A percentile compares a stretch with the other conserved stretches of the same genome.
phyloP scores from a whole-genome alignment of 2,797 vertebrate species.

The Spea hammondii region DNA sequence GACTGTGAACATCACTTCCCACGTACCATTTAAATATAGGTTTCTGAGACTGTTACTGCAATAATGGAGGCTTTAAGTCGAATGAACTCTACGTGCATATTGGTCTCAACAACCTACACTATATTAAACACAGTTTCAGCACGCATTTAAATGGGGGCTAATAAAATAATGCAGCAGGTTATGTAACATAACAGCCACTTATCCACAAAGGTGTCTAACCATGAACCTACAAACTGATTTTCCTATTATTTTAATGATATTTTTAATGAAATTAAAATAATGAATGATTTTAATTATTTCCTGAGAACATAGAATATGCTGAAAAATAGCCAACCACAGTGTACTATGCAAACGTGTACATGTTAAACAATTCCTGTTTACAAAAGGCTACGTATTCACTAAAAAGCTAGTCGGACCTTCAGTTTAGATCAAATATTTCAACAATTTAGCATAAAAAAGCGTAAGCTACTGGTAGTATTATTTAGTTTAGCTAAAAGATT shows the following conservation, averaged over 20 bases:
- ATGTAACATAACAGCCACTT: constrained; percentile 5
- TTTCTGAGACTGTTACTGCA: constrained; percentile 29
- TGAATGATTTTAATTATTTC: not conserved
- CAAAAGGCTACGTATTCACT: no score
- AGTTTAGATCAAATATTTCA: no score
- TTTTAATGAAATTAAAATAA: no score
- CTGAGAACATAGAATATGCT: not conserved
- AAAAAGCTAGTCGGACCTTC: no score
- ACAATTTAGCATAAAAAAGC: no score
- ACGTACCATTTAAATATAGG: constrained; percentile 46
- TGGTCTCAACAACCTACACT: not conserved
- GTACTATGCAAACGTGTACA: no score
- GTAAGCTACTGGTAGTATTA: no score
- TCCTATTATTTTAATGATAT: not conserved
- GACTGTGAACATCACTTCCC: constrained; percentile 42
- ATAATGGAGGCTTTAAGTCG: constrained; percentile 28
- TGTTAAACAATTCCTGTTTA: no score
- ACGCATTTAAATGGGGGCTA: not conserved
- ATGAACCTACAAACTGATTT: not conserved
- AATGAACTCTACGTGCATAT: constrained; percentile 2
- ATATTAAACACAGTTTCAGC: constrained; percentile 1
- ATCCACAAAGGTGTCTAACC: not conserved
- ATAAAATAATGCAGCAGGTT: not conserved
- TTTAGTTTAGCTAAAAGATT: no score
- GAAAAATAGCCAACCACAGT: not conserved